A percentile compares a stretch with the other conserved stretches of the same genome.
These are phyloP conservation scores for Resseliella maxima DNA, from an alignment of 2,888 invertebrate genomes.

Conservation along the genomic window DNA sequence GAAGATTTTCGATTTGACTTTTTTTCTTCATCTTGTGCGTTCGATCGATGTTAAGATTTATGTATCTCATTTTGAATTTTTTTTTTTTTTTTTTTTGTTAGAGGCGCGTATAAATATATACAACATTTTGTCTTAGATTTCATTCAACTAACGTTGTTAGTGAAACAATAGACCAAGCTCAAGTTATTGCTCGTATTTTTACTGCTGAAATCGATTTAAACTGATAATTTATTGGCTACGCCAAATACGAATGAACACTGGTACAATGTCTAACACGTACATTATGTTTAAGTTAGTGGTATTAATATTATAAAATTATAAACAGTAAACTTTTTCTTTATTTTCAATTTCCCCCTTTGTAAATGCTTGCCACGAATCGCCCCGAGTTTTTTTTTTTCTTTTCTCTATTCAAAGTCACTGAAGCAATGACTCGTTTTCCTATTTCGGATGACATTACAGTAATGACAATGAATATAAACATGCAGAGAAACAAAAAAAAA, in stretches of 20 bases:
- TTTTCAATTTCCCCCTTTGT: background rate
- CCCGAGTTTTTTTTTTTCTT: background rate
- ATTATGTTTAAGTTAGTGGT: slow-evolving; percentile 55
- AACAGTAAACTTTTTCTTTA: background rate
- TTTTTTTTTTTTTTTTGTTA: no score
- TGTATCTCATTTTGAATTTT: slow-evolving; percentile 17
- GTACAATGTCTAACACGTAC: background rate
- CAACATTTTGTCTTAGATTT: background rate
- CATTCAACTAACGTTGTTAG: background rate
- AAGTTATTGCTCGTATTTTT: background rate
- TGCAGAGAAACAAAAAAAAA: background rate
- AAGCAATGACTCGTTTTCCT: slow-evolving; percentile 53
- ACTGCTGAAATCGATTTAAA: slow-evolving; percentile 48
- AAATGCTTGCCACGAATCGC: background rate
- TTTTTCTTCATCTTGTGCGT: background rate
- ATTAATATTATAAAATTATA: slow-evolving; percentile 56
- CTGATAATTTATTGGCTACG: slow-evolving; percentile 23
- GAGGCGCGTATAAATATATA: background rate
- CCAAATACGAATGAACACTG: background rate
- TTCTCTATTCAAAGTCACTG: slow-evolving; percentile 13
- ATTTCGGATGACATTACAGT: slow-evolving; percentile 51
- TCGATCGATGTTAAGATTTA: slow-evolving; percentile 30
- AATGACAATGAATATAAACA: slow-evolving; percentile 30
- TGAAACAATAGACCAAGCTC: slow-evolving; percentile 11
- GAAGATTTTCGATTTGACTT: slow-evolving; percentile 38